These are phyloP conservation scores for Catagonus wagneri DNA, from an alignment of 2,113 vertebrate genomes.

Conservation along the genomic window DNA sequence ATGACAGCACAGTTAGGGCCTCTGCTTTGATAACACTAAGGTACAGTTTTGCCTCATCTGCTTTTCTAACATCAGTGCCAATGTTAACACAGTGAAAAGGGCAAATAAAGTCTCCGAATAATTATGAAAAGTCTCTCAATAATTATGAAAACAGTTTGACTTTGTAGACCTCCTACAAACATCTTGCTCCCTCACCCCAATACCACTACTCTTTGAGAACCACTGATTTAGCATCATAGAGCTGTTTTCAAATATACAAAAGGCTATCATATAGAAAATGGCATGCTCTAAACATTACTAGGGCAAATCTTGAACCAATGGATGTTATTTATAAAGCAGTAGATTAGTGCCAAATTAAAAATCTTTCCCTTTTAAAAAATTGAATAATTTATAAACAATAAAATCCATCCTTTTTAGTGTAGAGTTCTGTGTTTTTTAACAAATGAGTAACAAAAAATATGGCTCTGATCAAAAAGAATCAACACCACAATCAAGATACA, in stretches of 20 bases:
- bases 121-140: background rate
- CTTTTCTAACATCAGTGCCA: background rate
- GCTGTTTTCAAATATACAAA: constrained; percentile 28
- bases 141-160: background rate
- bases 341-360: background rate
- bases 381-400: background rate
- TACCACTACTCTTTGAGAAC: background rate
- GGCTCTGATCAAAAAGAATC: background rate
- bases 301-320: background rate
- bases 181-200: background rate
- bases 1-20: background rate
- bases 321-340: background rate
- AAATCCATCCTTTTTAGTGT: background rate
- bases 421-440: background rate
- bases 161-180: background rate
- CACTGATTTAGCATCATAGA: background rate
- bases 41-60: background rate
- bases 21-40: background rate
- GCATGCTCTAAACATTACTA: background rate
- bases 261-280: background rate
- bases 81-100: constrained; percentile 1
- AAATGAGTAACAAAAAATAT: constrained; percentile 34
- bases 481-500: background rate
- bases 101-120: background rate
- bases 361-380: background rate